Conservation (phyloP, 2,888 invertebrate genomes). For the Eucriotettix oculatus region DNA sequence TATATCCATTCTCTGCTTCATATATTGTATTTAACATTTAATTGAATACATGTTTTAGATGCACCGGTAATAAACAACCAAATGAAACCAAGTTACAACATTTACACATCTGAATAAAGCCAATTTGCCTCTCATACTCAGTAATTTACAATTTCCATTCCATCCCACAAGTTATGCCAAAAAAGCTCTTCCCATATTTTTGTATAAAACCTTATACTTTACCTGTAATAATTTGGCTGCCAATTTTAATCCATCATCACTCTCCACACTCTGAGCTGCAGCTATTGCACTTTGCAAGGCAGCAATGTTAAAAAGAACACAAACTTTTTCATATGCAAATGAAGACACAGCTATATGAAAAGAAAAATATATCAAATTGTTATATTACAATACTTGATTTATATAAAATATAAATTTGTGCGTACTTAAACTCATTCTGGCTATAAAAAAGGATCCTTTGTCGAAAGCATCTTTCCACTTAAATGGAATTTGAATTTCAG, state of each 20-base stretch:
- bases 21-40: too few species aligned
- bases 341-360: conserved; percentile 61
- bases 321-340: conserved; percentile 81
- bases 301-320: conserved; percentile 90
- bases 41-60: too few species aligned
- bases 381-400: conserved; percentile 1
- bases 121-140: too few species aligned
- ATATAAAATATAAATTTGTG: conserved; percentile 16
- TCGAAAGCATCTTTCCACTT: conserved; percentile 99
- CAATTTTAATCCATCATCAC: conserved; percentile 83
- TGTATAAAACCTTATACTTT: conserved; percentile 3
- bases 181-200: too few species aligned
- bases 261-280: conserved; percentile 65
- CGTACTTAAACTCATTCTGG: conserved; percentile 81
- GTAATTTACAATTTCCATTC: too few species aligned
- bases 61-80: too few species aligned
- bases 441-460: conserved; percentile 84
- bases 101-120: too few species aligned
- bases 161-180: too few species aligned
- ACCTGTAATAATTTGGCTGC: conserved; percentile 87
- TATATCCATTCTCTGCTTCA: too few species aligned
- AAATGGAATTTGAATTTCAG: conserved; percentile 90
- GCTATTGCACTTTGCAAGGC: conserved; percentile 84
- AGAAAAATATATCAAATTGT: not conserved
- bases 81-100: too few species aligned